phyloP scores from a whole-genome alignment of 2,113 vertebrate genomes.

The Apistogramma diplotaenia region DNA sequence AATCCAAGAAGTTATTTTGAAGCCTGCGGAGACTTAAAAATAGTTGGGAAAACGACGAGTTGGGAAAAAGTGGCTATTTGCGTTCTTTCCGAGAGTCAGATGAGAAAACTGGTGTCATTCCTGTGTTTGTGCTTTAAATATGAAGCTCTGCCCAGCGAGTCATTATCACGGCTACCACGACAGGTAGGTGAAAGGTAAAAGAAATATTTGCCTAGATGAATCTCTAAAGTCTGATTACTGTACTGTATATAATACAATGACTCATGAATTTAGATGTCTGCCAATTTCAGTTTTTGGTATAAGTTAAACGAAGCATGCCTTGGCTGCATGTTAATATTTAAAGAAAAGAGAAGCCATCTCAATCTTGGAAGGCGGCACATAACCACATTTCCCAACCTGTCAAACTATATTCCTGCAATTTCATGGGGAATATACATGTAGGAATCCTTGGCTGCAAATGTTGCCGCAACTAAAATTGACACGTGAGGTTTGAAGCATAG shows the following conservation, averaged over 20 bases:
- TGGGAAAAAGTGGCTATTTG: neutral
- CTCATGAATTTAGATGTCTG: neutral
- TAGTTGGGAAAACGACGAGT: neutral
- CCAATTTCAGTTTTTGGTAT: neutral
- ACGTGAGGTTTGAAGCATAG: neutral
- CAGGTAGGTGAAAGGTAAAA: neutral
- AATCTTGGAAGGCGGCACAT: neutral
- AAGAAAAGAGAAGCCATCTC: neutral
- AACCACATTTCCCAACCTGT: neutral
- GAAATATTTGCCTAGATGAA: neutral
- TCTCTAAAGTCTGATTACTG: rapidly evolving
- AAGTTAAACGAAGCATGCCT: neutral
- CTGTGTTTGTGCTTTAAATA: neutral
- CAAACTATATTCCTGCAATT: neutral
- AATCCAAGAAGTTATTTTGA: neutral
- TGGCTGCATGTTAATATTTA: neutral
- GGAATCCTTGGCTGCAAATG: neutral
- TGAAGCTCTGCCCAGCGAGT: neutral
- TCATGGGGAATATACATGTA: neutral
- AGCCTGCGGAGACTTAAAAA: neutral
- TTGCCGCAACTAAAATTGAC: neutral
- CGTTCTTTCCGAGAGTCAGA: neutral
- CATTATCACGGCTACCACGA: rapidly evolving
- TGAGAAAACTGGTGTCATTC: neutral
- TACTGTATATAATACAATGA: neutral